Base-by-base conservation (phyloP, 2,888 invertebrate genomes). In the Dilophus febrilis region DNA sequence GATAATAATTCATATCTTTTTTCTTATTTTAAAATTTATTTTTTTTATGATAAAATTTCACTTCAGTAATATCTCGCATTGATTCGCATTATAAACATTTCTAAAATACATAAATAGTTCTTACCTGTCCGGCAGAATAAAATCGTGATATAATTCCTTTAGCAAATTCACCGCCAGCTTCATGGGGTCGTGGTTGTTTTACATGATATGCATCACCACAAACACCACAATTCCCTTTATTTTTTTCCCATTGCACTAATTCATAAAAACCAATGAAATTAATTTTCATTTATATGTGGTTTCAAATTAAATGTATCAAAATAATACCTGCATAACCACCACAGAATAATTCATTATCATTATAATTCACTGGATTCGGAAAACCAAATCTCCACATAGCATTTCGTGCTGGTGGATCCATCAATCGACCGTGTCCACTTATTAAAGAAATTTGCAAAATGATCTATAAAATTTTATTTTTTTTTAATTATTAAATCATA, bases 311-410 rank as follows among this genome's bases (percentile, higher is more conserved):
- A 44, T 18, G 27, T 11, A 27, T 35, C 8, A n/a, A 35, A 16
- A 35, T 27, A 11, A 26, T 64, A 83, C 83, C 82, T 58, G 85
- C 79, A 56, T 82, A 85, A 38, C 88, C 91, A 18, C 90, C 91
- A 56, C 92, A 92, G 63, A 84, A 91, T 13, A 91, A 70, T 62
- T 91, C 90, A 53, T 91, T 91, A 61, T 92, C 91, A 52, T 91
- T 87, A 58, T 90, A 92, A 64, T 92, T 88, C 43, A 86, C 85
- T 2, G 91, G 87, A 64, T 85, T 90, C n/a, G 84, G 82, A 63
- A 81, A 92, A 1, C 92, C 92, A 54, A 84, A 84, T 44, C 92
- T 69, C 92, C 92, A 94, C 88, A 91, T 90, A 37, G 84, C 80
- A 64, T 91, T 88, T 43, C 92, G 70, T 0, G 87, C 81, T 3